Evolutionary conservation across 2,113 vertebrate species (phyloP), one percentile per base, ranked within the genome.

Genomic region (Glaucomys volans): DNA sequence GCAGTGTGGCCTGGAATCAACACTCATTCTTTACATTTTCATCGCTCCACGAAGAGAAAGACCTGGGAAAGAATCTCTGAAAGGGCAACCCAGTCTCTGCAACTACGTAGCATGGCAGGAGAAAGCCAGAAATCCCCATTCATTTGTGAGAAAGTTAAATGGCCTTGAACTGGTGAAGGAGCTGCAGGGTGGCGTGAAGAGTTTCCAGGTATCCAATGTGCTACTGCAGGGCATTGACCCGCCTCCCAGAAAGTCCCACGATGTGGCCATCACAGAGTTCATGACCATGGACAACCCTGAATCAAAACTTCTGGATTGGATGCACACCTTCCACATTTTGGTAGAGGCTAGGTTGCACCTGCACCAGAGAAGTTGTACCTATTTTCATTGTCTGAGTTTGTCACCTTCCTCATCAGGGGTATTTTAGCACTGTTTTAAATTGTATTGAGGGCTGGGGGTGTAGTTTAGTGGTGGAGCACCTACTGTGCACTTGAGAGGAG

Each of bases 21-120:
- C 14, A 40, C 2, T 3, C 3, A 13, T 18, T 30, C 16, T 7
- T 14, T 18, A 4, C 1, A 1, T 74, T 64, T 47, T 47, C 35
- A 14, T 71, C 1, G 1, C 13, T n/a, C 7, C 54, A 22, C 37
- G 14, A 47, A 87, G 67, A 20, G 24, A 40, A 67, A 72, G 37
- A 26, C 4, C 52, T 64, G 18, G 64, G 59, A 24, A n/a, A 87
- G 13, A n/a, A 4, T 4, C 72, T 76, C 71, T 52, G 57, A 32
- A 24, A 12, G 54, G 26, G 57, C 42, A 42, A 28, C 17, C 1
- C 3, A 28, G 50, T n/a, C 3, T 66, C 37, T 26, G 10, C 16
- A 50, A 32, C 26, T 4, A 26, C 44, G 1, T 1, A 28, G 24
- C n/a, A 18, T 0, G 9, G n/a, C 62, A 35, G 22, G 66, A 32